Conservation (phyloP, 2,113 vertebrate species). For the Cavia porcellus region DNA sequence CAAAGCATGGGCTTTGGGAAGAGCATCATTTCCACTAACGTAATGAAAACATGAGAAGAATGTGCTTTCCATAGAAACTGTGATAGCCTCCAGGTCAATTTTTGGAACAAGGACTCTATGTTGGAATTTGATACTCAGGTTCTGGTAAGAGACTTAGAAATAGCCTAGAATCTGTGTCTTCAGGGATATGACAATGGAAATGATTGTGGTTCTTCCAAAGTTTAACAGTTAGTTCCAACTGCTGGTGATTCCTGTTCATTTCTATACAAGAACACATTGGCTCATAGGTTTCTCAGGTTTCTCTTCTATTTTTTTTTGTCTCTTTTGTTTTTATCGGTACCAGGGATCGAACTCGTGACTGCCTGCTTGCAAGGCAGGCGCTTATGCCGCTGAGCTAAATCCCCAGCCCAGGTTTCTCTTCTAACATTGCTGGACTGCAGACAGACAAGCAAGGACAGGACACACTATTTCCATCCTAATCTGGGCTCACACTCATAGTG, state of each 20-base stretch:
- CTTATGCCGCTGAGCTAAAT: too few species aligned
- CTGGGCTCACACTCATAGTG: background rate
- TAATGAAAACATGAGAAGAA: background rate
- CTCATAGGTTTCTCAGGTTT: background rate
- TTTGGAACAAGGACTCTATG: background rate
- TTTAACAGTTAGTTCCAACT: background rate
- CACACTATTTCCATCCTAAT: background rate
- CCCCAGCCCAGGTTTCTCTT: background rate
- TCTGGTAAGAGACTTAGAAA: background rate
- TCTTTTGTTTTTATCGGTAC: too few species aligned
- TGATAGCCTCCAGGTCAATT: background rate
- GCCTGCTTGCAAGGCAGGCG: too few species aligned
- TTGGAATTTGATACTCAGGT: background rate
- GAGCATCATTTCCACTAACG: background rate
- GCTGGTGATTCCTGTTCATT: rapidly evolving
- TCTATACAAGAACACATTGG: background rate
- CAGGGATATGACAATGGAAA: background rate
- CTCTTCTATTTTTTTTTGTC: too few species aligned
- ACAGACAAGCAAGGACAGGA: rapidly evolving
- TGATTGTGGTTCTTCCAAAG: background rate
- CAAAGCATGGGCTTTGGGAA: background rate
- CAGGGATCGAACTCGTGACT: too few species aligned
- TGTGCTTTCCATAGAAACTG: background rate
- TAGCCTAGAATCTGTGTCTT: rapidly evolving
- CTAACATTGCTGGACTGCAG: background rate